These are phyloP conservation scores for Cyphomyrmex costatus DNA, from an alignment of 1,140 invertebrate species.

Conservation along the genomic window DNA sequence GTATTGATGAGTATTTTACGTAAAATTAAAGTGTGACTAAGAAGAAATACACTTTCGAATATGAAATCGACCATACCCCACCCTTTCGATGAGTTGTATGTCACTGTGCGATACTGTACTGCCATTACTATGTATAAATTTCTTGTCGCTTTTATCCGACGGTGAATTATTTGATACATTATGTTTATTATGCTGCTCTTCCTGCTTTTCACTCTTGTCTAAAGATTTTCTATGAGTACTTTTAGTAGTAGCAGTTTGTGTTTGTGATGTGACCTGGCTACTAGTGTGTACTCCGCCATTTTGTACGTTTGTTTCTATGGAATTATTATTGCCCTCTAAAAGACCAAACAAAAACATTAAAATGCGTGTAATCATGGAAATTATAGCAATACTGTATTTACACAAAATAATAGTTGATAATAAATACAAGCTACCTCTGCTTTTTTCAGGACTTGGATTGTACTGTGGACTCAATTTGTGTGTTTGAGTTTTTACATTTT, in stretches of 20 bases:
- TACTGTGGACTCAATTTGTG: slow-evolving; percentile 85
- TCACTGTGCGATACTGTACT: slow-evolving; percentile 85
- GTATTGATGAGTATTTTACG: background rate
- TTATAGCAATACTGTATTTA: background rate
- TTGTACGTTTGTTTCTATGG: slow-evolving; percentile 83
- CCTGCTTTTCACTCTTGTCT: slow-evolving; percentile 86
- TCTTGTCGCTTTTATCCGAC: slow-evolving; percentile 85
- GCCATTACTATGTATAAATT: slow-evolving; percentile 87
- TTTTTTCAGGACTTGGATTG: slow-evolving; percentile 87
- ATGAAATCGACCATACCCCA: slow-evolving; percentile 82
- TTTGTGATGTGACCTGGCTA: slow-evolving; percentile 78
- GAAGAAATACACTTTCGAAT: background rate
- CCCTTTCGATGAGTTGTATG: slow-evolving; percentile 87
- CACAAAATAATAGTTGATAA: slow-evolving; percentile 69
- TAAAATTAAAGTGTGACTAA: slow-evolving; percentile 25
- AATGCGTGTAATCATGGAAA: slow-evolving; percentile 1
- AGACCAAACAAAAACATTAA: slow-evolving; percentile 23
- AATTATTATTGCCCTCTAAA: slow-evolving; percentile 79
- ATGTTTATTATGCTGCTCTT: slow-evolving; percentile 84
- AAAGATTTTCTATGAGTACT: slow-evolving; percentile 87
- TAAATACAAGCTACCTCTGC: slow-evolving; percentile 87
- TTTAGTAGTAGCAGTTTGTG: slow-evolving; percentile 83
- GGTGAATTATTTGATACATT: slow-evolving; percentile 81
- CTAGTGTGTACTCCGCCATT: slow-evolving; percentile 85
- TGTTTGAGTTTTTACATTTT: slow-evolving; percentile 84